Evolutionary conservation across 2,113 vertebrate genomes (phyloP).

Genomic region (Sisor rabdophorus): DNA sequence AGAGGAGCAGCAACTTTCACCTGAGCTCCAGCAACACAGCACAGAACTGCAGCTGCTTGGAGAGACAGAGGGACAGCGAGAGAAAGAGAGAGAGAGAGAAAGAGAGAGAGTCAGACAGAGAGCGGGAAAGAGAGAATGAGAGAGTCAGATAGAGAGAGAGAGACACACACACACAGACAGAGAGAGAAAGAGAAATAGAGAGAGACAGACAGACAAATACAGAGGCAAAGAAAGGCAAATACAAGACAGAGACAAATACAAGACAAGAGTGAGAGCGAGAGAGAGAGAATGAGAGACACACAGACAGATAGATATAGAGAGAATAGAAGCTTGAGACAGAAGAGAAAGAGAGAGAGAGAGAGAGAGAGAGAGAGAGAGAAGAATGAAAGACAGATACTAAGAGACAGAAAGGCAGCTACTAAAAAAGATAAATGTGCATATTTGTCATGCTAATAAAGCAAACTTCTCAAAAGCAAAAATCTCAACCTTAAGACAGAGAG

Average conservation of each 20-base stretch:
- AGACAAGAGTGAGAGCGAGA: no score
- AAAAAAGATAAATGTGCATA: no score
- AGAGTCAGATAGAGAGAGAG: no score
- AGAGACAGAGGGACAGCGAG: constrained; percentile 7
- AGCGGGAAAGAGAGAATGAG: no score
- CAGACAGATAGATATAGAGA: no score
- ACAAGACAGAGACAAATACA: no score
- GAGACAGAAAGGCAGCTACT: no score
- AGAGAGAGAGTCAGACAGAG: not conserved
- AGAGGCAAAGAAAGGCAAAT: no score
- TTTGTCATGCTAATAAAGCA: no score
- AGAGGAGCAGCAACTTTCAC: constrained; percentile 55
- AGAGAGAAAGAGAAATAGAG: not conserved
- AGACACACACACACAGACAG: not conserved
- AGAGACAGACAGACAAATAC: not conserved
- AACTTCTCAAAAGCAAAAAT: not conserved
- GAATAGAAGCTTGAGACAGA: not conserved
- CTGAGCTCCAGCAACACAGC: constrained; percentile 61
- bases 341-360: not conserved
- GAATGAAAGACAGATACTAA: no score
- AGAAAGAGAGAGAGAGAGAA: no score
- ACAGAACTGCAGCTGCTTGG: constrained; percentile 59
- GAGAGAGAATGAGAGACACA: not conserved
- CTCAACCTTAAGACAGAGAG: not conserved
- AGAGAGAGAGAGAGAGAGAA: no score